Base-by-base conservation (phyloP, 2,888 invertebrate genomes). In the Tenthredo scrophulariae region DNA sequence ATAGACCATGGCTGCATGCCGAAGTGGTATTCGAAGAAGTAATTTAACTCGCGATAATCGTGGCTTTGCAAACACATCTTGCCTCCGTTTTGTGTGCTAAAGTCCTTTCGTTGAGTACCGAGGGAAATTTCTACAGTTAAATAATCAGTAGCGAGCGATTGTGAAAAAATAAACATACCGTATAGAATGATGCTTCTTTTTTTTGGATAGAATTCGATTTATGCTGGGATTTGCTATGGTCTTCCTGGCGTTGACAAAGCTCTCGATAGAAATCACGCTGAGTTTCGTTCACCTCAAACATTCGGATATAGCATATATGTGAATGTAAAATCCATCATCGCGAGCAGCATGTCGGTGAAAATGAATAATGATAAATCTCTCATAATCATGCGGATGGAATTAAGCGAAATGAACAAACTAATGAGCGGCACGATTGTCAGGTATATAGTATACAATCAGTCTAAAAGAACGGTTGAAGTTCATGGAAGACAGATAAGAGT, bases 41-140 rank as follows among this genome's bases (percentile, higher is more conserved):
- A 29, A 75, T 75, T 75, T 26, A 43, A 22, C 75, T 15, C 26
- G 75, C 75, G 75, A 22, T 75, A 43, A 75, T 75, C 46, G 75
- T 46, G 26, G 26, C 75, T 75, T 75, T 46, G 75, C 75, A 75
- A 75, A 75, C 29, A 75, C 46, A 46, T 75, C 46, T 46, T 75
- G 75, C 46, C 26, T 46, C 43, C 26, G 26, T 43, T n/a, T 75
- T 26, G 75, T 46, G 46, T 75, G 75, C 22, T 2, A 26, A 75
- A 22, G 75, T 75, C 75, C 46, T 75, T 75, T 15, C 22, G 75
- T n/a, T n/a, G 37, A 46, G 37, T 46, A 26, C 46, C 75, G 75
- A 50, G 75, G 15, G 13, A 75, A 46, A 26, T 43, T 46, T 22
- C 7, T 13, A 43, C 15, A 13, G 26, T 75, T 22, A 6, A 26